Conservation (phyloP, 2,113 vertebrate genomes). For the Machaerirhynchus nigripectus region DNA sequence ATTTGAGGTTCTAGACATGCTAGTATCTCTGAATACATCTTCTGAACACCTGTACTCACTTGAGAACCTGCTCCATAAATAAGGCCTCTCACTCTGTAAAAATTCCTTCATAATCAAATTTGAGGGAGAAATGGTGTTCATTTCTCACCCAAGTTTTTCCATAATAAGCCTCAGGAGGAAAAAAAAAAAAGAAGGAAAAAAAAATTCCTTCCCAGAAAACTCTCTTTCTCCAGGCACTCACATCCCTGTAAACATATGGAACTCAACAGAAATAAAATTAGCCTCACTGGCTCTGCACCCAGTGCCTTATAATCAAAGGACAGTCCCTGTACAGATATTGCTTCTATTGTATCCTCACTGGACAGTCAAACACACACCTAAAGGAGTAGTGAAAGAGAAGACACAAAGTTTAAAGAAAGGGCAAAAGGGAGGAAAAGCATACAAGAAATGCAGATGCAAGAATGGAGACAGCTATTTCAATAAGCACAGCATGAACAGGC, state of each 20-base stretch:
- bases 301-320: background rate
- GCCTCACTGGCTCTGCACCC: background rate
- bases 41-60: background rate
- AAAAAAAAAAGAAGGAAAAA: no score
- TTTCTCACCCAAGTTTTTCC: background rate
- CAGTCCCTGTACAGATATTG: background rate
- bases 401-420: background rate
- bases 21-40: background rate
- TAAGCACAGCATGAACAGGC: background rate
- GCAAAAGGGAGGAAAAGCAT: background rate
- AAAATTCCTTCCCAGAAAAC: background rate
- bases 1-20: background rate
- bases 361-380: background rate
- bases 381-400: background rate
- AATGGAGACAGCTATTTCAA: background rate
- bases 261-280: background rate
- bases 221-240: background rate
- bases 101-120: background rate
- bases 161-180: background rate
- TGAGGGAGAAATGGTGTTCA: background rate
- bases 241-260: background rate
- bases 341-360: background rate
- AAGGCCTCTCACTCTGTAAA: background rate
- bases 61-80: background rate
- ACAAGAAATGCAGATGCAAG: background rate